phyloP scores from a whole-genome alignment of 2,888 invertebrate genomes.

The Ellobium chinense region DNA sequence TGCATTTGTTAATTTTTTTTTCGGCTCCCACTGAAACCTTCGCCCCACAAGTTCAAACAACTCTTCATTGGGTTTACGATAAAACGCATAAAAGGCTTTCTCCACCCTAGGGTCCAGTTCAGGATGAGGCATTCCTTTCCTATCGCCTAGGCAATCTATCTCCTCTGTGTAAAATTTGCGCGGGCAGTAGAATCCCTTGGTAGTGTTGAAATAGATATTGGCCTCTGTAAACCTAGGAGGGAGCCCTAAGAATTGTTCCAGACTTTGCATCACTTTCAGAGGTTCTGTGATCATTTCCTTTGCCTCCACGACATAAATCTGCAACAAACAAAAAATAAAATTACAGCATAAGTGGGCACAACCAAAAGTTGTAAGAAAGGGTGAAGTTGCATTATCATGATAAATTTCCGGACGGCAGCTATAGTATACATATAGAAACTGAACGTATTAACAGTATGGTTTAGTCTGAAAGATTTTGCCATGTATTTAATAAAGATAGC shows the following conservation, averaged over 20 bases:
- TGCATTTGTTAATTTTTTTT: no score
- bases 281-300: conserved; percentile 12
- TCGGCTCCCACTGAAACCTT: conserved; percentile 15
- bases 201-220: conserved; percentile 36
- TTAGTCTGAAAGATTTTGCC: no score
- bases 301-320: conserved; percentile 19
- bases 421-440: no score
- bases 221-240: conserved; percentile 7
- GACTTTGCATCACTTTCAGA: background rate
- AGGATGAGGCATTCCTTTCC: conserved; percentile 15
- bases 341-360: no score
- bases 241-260: conserved; percentile 24
- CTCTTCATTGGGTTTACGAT: conserved; percentile 14
- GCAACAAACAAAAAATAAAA: no score
- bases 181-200: conserved; percentile 34
- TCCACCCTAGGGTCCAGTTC: background rate
- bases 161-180: background rate
- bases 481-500: no score
- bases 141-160: background rate
- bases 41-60: conserved; percentile 23
- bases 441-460: no score
- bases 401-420: no score
- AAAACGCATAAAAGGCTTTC: conserved; percentile 28
- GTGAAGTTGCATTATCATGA: no score
- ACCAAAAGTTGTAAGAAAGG: no score